Conservation (phyloP, 1,140 invertebrate genomes). For the Bradysia coprophila region DNA sequence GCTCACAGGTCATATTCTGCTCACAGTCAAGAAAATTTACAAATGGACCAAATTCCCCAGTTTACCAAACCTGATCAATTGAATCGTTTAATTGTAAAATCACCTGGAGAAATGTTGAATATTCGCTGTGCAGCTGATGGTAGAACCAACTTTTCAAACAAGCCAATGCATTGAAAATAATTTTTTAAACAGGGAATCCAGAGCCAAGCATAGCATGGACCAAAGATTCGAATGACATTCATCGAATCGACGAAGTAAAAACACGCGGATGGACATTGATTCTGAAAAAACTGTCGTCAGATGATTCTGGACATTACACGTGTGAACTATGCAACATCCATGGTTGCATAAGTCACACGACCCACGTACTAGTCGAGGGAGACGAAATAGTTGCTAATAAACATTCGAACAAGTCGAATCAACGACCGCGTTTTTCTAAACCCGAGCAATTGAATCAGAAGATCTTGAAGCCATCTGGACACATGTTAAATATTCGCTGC, state of each 20-base stretch:
- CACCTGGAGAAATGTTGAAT: no score
- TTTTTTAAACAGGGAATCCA: constrained; percentile 39
- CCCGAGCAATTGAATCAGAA: not conserved
- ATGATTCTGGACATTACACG: constrained; percentile 70
- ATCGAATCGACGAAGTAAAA: constrained; percentile 35
- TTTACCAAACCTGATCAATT: no score
- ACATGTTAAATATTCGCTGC: constrained; percentile 41
- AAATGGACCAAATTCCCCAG: no score
- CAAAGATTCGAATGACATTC: constrained; percentile 44
- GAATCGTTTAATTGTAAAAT: no score
- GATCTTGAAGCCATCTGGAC: constrained; percentile 45
- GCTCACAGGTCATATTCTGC: no score
- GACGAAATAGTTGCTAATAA: constrained; percentile 11
- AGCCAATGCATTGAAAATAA: no score
- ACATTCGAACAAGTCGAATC: not conserved
- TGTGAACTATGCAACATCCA: constrained; percentile 62
- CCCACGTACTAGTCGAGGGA: constrained; percentile 54
- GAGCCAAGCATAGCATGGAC: constrained; percentile 61
- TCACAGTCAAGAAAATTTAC: no score
- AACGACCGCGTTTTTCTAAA: not conserved
- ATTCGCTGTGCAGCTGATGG: no score
- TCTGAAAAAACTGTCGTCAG: constrained; percentile 52
- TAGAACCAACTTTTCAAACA: no score
- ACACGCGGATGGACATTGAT: constrained; percentile 43
- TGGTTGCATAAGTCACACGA: constrained; percentile 59